phyloP scores from a whole-genome alignment of 2,888 invertebrate species.

The Achlya flavicornis region DNA sequence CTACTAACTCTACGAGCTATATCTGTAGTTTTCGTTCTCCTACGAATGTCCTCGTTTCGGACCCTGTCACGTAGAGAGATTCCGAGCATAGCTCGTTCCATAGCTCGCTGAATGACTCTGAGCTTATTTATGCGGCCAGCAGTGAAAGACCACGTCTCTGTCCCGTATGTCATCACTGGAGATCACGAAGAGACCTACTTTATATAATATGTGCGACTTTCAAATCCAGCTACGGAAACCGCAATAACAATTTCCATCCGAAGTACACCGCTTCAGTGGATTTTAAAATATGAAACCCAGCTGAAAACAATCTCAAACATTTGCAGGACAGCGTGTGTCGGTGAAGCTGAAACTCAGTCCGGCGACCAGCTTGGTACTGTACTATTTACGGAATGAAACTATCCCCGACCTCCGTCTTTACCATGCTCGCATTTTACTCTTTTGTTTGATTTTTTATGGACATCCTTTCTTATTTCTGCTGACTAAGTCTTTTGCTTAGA shows the following conservation, averaged over 20 bases:
- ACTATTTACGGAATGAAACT: conserved; percentile 36
- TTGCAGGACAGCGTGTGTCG: conserved; percentile 18
- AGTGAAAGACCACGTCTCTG: too few relatives aligned
- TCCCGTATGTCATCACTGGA: too few relatives aligned
- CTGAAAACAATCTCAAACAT: conserved; percentile 29
- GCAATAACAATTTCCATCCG: conserved; percentile 3
- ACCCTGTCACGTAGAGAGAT: too few relatives aligned
- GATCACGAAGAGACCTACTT: neutral
- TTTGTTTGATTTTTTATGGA: neutral
- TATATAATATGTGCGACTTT: neutral
- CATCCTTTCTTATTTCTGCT: too few relatives aligned
- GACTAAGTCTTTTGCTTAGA: neutral
- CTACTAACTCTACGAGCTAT: too few relatives aligned
- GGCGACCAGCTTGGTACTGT: conserved; percentile 15
- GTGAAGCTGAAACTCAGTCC: conserved; percentile 10
- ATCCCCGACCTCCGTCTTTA: conserved; percentile 10
- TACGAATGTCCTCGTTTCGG: too few relatives aligned
- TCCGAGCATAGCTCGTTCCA: too few relatives aligned
- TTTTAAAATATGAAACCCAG: conserved; percentile 36
- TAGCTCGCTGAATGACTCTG: too few relatives aligned
- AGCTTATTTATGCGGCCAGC: too few relatives aligned
- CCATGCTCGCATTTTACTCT: neutral
- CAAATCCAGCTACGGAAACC: neutral
- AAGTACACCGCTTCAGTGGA: conserved; percentile 18
- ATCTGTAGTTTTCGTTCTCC: too few relatives aligned